phyloP scores from a whole-genome alignment of 2,888 invertebrate genomes.

The Eugnorisma glareosa region DNA sequence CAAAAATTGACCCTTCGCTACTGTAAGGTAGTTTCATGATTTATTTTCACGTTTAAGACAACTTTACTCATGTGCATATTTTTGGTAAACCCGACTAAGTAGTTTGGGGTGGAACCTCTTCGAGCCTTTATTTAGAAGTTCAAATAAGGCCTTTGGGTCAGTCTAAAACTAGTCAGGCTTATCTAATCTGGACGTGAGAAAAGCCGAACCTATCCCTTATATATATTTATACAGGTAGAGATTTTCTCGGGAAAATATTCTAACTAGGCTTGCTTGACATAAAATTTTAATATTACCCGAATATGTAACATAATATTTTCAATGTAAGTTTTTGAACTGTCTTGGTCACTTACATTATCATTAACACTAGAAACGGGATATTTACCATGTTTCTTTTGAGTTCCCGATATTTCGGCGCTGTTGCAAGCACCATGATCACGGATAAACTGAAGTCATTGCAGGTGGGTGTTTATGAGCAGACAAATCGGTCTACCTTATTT shows the following conservation, averaged over 20 bases:
- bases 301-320: neutral
- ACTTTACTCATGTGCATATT: constrained; percentile 20
- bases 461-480: too few species aligned
- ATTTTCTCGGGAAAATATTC: constrained; percentile 13
- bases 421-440: too few species aligned
- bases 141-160: constrained; percentile 32
- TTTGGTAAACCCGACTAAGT: neutral
- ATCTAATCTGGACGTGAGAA: constrained; percentile 22
- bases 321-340: too few species aligned
- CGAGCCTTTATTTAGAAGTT: constrained; percentile 19
- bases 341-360: too few species aligned
- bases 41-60: neutral
- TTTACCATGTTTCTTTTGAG: too few species aligned
- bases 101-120: constrained; percentile 19
- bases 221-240: neutral
- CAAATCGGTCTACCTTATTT: too few species aligned
- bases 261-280: neutral
- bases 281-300: neutral
- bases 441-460: too few species aligned
- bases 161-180: constrained; percentile 28
- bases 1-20: too few species aligned
- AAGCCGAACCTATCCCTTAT: neutral
- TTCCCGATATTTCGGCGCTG: too few species aligned
- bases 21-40: too few species aligned
- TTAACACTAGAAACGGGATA: too few species aligned